Conservation (phyloP, 1,140 invertebrate genomes). For the Meloidogyne hapla region DNA sequence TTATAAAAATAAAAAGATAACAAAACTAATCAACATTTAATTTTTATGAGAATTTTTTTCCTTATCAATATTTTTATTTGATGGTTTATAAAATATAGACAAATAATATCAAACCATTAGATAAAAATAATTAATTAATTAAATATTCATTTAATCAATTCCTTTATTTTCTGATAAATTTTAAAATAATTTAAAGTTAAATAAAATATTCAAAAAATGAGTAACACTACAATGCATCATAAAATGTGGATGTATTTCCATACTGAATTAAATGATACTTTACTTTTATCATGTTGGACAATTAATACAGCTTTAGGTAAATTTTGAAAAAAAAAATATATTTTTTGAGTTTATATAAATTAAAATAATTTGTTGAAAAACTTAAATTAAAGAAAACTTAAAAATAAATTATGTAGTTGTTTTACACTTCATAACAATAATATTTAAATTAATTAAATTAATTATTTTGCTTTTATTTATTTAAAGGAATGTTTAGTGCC, state of each 20-base stretch:
- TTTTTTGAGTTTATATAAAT: constrained; percentile 10
- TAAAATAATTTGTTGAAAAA: not conserved
- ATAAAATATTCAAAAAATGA: constrained; percentile 2
- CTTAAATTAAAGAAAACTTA: constrained; percentile 2
- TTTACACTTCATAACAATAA: no score
- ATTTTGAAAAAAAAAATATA: not conserved
- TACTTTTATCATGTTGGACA: constrained; percentile 45
- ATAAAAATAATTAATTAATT: not conserved
- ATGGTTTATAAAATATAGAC: no score
- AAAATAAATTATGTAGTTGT: no score
- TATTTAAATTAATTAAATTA: no score
- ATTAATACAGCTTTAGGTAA: constrained; percentile 40
- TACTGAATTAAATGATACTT: constrained; percentile 38
- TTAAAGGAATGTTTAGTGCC: constrained; percentile 39
- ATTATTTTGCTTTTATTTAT: no score
- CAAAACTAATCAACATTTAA: not conserved
- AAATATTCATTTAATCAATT: not conserved
- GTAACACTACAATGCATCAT: constrained; percentile 8
- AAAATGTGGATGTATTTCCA: constrained; percentile 57
- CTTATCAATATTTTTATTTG: not conserved
- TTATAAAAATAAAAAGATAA: not conserved
- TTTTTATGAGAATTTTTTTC: not conserved
- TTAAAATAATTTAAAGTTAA: not conserved
- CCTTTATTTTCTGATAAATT: not conserved
- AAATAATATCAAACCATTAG: no score